Percentiles rank a stretch among this genome's conserved stretches.
Conservation (phyloP, 1,140 invertebrate genomes). For the Ylistrum balloti region DNA sequence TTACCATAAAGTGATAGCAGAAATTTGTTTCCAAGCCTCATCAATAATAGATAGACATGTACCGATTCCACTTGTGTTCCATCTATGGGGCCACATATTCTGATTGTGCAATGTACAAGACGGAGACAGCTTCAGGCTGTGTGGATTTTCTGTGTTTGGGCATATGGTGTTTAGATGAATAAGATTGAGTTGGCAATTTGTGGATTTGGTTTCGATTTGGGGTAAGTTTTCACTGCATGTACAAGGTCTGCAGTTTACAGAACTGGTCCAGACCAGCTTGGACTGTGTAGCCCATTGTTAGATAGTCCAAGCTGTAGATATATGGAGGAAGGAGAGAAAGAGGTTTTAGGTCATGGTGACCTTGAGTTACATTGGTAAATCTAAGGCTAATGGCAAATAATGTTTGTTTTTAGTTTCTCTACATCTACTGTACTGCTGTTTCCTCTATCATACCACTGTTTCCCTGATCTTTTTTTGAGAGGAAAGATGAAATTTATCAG, state of each 20-base stretch:
- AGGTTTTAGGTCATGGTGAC: too few relatives aligned
- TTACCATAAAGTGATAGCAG: conserved; percentile 28
- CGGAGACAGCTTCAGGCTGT: background rate
- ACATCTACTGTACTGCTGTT: too few relatives aligned
- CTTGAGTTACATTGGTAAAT: too few relatives aligned
- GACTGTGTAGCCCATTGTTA: too few relatives aligned
- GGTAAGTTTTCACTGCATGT: background rate
- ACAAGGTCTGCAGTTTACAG: background rate
- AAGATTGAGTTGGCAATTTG: background rate
- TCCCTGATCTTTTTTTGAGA: too few relatives aligned
- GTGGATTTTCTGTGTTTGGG: background rate
- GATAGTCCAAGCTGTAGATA: too few relatives aligned
- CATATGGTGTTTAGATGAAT: background rate
- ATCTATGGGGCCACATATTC: background rate
- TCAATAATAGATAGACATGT: conserved; percentile 40
- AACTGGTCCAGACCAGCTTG: too few relatives aligned
- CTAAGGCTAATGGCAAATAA: too few relatives aligned
- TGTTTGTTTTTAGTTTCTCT: too few relatives aligned
- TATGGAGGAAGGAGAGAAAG: too few relatives aligned
- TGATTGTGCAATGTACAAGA: background rate
- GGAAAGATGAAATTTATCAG: too few relatives aligned
- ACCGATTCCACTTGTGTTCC: conserved; percentile 16
- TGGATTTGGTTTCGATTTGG: background rate
- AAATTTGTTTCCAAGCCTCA: conserved; percentile 28
- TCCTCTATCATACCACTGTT: too few relatives aligned